These are phyloP conservation scores for Willisornis vidua DNA, from an alignment of 2,113 vertebrate species.

Conservation along the genomic window DNA sequence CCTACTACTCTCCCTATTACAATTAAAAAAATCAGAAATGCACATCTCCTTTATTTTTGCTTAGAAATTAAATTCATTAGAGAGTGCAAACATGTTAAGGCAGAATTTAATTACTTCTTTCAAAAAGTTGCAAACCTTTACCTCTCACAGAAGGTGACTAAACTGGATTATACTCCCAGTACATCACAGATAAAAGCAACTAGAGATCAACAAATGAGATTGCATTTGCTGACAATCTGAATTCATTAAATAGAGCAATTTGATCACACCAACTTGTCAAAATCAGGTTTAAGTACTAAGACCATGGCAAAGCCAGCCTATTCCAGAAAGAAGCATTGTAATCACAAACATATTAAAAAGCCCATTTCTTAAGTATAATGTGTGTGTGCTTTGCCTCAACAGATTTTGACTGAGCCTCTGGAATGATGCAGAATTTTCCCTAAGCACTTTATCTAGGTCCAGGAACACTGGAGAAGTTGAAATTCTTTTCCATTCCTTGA, in stretches of 20 bases:
- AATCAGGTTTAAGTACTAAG: background rate
- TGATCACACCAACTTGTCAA: background rate
- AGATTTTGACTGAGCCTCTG: background rate
- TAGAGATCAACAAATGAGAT: background rate
- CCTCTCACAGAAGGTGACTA: background rate
- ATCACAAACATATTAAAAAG: background rate
- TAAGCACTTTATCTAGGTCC: background rate
- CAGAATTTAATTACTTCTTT: background rate
- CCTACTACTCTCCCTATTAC: background rate
- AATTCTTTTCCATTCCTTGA: background rate
- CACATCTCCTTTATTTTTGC: background rate
- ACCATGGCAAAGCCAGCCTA: background rate
- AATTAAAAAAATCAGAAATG: background rate
- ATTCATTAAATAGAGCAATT: background rate
- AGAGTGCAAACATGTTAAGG: background rate
- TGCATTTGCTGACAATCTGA: background rate
- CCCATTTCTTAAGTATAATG: rapidly evolving
- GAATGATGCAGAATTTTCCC: background rate
- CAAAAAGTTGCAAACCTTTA: background rate
- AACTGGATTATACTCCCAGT: background rate
- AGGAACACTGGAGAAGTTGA: background rate
- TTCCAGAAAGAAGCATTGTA: background rate
- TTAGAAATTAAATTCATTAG: background rate
- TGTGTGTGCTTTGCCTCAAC: background rate
- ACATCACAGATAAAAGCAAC: background rate